Evolutionary conservation across 2,888 invertebrate species (phyloP), one percentile per base, ranked within the genome.

Genomic region (Antitype chi): DNA sequence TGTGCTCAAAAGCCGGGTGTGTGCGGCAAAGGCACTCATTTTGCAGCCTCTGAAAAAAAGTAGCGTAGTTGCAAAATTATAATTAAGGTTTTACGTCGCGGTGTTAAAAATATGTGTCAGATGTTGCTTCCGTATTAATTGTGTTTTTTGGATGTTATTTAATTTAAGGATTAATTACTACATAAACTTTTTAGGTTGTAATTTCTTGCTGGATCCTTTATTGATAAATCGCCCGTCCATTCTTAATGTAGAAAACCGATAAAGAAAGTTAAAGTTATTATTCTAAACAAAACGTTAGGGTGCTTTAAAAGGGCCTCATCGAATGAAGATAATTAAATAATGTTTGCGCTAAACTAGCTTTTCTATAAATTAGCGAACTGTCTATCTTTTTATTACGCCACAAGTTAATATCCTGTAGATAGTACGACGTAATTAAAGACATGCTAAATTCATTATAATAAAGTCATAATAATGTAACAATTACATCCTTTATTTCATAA

Each of bases 1-100:
- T 86, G 81, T 76, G 68, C 81, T 78, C 78, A 82, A 86, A 86
- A 72, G 77, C 73, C 62, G 75, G 75, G 84, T 64, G 70, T 74
- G 63, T n/a, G 66, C 32, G 74, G 77, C 80, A 82, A 84, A 84
- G 76, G 86, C 84, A 78, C 62, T 80, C 76, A 84, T 82, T 82
- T 84, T 84, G 80, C 82, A 82, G 73, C 69, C 73, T 55, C 67
- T 77, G 78, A 78, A 74, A 83, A 84, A 82, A 81, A 84, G 13
- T 53, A n/a, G 28, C 66, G 62, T 75, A 83, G 68, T 71, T 71
- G 67, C 75, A 17, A 59, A 76, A 76, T 80, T 78, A 70, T 86
- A 86, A 86, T 86, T 84, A 80, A 76, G 66, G 67, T 86, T 80
- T 69, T 67, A 70, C 57, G 60, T 28, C 25, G 25, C 25, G 11